Conservation (phyloP, 2,113 vertebrate genomes). For the Trochalopteron elliotii region DNA sequence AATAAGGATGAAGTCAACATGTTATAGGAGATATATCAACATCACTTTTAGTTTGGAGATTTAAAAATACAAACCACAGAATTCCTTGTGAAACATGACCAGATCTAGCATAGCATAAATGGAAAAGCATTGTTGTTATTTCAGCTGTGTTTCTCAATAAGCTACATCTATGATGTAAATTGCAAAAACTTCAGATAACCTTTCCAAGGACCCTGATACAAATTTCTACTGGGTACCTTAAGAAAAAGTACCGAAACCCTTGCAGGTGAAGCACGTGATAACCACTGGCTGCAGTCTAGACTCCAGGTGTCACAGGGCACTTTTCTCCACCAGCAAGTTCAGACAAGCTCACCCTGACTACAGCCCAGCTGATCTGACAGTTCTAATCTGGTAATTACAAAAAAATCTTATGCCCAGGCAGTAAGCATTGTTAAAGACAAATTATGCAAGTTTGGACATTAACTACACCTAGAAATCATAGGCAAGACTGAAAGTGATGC, state of each 20-base stretch:
- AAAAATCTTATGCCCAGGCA: not conserved
- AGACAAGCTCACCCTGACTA: not conserved
- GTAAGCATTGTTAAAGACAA: not conserved
- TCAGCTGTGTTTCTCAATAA: not conserved
- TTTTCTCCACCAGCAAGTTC: not conserved
- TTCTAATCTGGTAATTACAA: not conserved
- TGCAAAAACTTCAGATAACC: not conserved
- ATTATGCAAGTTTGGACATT: not conserved
- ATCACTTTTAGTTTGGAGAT: not conserved
- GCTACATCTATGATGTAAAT: not conserved
- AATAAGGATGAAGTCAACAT: not conserved
- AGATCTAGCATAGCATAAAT: fast-evolving
- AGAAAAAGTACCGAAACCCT: not conserved
- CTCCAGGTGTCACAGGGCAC: not conserved
- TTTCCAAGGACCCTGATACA: not conserved
- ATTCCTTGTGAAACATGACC: not conserved
- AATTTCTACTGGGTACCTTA: not conserved
- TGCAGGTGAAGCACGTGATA: not conserved
- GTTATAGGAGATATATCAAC: not conserved
- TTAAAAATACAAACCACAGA: not conserved
- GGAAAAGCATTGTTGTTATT: not conserved
- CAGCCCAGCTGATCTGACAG: not conserved
- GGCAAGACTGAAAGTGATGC: not conserved
- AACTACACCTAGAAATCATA: not conserved
- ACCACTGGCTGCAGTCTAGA: not conserved